Evolutionary conservation across 1,140 invertebrate species (phyloP).

Genomic region (Portunus trituberculatus): DNA sequence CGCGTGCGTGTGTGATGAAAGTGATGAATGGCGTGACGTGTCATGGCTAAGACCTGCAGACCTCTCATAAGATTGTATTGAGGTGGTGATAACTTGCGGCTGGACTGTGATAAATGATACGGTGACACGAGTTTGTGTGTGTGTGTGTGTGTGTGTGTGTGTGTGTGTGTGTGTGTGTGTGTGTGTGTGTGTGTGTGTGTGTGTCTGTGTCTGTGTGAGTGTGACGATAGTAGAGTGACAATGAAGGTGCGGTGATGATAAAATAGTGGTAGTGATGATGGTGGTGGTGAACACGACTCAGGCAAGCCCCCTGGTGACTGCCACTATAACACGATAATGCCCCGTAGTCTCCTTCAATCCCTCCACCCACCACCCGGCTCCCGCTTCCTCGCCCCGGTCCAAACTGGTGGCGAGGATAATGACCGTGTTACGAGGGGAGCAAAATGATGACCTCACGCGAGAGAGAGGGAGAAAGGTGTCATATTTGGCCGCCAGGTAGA

Average conservation of each 20-base stretch:
- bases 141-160: too few relatives aligned
- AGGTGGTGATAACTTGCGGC: background rate
- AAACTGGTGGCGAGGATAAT: background rate
- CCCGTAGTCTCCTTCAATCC: too few relatives aligned
- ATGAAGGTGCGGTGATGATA: background rate
- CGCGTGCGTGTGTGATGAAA: too few relatives aligned
- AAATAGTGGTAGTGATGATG: background rate
- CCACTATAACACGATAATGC: background rate
- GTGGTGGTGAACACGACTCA: background rate
- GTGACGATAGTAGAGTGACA: background rate
- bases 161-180: too few relatives aligned
- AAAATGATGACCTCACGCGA: background rate
- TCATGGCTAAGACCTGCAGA: too few relatives aligned
- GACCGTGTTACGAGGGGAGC: background rate
- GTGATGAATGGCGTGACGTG: too few relatives aligned
- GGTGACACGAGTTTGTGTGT: too few relatives aligned
- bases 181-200: background rate
- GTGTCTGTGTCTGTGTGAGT: background rate
- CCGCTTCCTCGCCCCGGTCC: background rate
- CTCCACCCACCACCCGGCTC: too few relatives aligned
- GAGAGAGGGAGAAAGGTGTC: background rate
- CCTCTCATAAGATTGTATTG: background rate
- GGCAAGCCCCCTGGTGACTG: background rate
- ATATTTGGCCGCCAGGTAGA: too few relatives aligned
- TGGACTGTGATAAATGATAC: too few relatives aligned